Base-by-base conservation (phyloP, 2,888 invertebrate species). In the Papilio demoleus region DNA sequence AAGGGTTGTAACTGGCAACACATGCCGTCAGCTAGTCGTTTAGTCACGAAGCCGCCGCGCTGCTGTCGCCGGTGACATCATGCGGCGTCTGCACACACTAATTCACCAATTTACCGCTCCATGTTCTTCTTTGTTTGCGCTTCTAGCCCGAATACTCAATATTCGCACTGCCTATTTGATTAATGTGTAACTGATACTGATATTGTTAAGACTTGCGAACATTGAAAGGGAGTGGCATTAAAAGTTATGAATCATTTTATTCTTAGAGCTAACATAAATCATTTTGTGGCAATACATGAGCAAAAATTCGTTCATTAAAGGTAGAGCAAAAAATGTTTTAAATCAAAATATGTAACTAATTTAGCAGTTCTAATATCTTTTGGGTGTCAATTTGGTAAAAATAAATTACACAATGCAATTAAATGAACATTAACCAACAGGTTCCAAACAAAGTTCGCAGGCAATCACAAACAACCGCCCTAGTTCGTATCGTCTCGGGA, bases 31-130 rank as follows among this genome's bases (percentile, higher is more conserved):
- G 38, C 24, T 17, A 83, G 80, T 81, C 81, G 82, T 82, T 84
- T 77, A 79, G 72, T 82, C 62, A 67, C 67, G 62, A 67, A 45
- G 50, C 61, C 79, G 81, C 79, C 82, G 80, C 85, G 83, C 82
- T 83, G 83, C 84, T 83, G 85, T 84, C 81, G 86, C 85, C 83
- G 82, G 85, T 88, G 88, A 90, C 88, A 89, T 89, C 88, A 90
- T 83, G 79, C 79, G 73, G 71, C 75, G 73, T 42, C 40, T 73
- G 73, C 76, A 74, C 70, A 74, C 76, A 78, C 75, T 76, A 78
- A 79, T 79, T 77, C 77, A 74, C 74, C 75, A 76, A 77, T 53
- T 67, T 38, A 61, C 27, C 42, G 62, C 40, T 62, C 34, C 42
- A 31, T 31, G 31, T 24, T n/a, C 72, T 69, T 74, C 68, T 72